Percentiles rank a stretch among this genome's conserved stretches.
Evolutionary conservation across 1,140 invertebrate species (phyloP).

Genomic region (Cyclina sinensis): DNA sequence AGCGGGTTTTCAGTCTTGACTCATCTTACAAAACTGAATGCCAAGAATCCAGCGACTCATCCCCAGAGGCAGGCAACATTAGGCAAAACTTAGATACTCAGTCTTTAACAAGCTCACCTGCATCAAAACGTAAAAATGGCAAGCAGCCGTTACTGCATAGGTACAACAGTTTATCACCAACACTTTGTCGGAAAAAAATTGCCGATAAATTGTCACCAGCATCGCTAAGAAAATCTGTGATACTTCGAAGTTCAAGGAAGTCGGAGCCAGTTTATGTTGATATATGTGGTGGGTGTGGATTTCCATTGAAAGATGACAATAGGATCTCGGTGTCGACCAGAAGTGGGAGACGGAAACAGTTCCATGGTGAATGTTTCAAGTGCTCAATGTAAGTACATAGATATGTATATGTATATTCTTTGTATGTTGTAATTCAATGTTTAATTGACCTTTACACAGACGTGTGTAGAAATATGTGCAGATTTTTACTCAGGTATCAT

Average conservation of each 20-base stretch:
- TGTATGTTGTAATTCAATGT: no score
- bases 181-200: slow-evolving; percentile 42
- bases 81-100: slow-evolving; percentile 47
- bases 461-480: no score
- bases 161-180: slow-evolving; percentile 57
- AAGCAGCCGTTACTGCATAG: slow-evolving; percentile 41
- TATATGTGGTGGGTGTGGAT: slow-evolving; percentile 71
- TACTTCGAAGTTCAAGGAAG: slow-evolving; percentile 50
- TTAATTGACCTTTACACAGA: no score
- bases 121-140: not conserved
- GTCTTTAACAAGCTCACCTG: slow-evolving; percentile 57
- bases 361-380: slow-evolving; percentile 72
- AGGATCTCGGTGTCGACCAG: slow-evolving; percentile 65
- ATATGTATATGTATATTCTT: no score
- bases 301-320: slow-evolving; percentile 69
- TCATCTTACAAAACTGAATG: not conserved
- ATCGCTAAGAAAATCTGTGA: slow-evolving; percentile 58
- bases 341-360: slow-evolving; percentile 56
- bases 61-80: not conserved
- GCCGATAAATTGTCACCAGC: slow-evolving; percentile 46
- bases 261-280: slow-evolving; percentile 62
- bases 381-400: slow-evolving; percentile 70
- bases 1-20: not conserved
- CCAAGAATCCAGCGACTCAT: not conserved
- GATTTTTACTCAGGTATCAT: no score